Conservation (phyloP, 2,797 vertebrate genomes). For the Numenius phaeopus region DNA sequence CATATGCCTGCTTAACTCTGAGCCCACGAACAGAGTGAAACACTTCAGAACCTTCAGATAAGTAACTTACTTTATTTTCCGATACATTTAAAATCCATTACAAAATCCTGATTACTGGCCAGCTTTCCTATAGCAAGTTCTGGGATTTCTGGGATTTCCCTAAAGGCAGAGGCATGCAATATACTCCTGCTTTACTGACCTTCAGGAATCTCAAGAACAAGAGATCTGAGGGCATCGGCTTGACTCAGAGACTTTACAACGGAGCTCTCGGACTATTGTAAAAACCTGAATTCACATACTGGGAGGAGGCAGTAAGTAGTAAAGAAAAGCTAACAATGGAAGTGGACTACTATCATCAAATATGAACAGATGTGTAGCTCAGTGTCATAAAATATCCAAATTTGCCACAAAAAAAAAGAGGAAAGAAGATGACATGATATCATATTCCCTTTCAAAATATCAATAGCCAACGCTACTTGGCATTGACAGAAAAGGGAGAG, state of each 20-base stretch:
- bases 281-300: background rate
- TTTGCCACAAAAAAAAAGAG: background rate
- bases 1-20: background rate
- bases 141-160: background rate
- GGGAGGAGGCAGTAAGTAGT: background rate
- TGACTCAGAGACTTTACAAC: background rate
- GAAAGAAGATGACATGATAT: background rate
- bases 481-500: background rate
- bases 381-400: background rate
- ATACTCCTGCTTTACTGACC: background rate
- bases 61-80: background rate
- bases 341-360: background rate
- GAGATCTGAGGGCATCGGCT: background rate
- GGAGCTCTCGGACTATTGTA: background rate
- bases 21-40: background rate
- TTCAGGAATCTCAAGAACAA: slow-evolving; percentile 30
- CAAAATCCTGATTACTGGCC: background rate
- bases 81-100: background rate
- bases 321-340: background rate
- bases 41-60: background rate
- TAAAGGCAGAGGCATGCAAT: background rate
- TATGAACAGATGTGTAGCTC: background rate
- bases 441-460: background rate
- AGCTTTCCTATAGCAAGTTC: background rate
- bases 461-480: background rate